Evolutionary conservation across 2,888 invertebrate genomes (phyloP), one percentile per base, ranked within the genome.

Genomic region (Pristionchus mayeri): DNA sequence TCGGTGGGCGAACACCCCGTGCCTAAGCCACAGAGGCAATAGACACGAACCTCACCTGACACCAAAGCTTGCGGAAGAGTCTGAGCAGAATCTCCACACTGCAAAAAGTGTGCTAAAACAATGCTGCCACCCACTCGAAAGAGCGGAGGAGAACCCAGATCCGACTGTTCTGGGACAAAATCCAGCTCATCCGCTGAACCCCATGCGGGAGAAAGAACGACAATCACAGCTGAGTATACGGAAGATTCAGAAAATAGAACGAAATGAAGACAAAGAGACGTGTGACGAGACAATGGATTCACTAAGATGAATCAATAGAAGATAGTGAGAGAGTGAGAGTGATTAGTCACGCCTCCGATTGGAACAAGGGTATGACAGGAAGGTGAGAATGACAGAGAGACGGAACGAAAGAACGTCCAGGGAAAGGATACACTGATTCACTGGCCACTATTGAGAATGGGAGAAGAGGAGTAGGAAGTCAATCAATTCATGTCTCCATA

Each of bases 1-100:
- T 63, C 57, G 57, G 57, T 27, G 21, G 67, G 40, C 71, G 71
- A 71, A 71, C 71, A 44, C 40, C 30, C 27, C 30, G 27, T 21
- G 9, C 30, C 67, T 67, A 67, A 67, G 34, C 67, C 67, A 18
- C 37, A 30, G 30, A 4, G 67, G 67, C 67, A 67, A 67, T 67
- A 67, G 67, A 34, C 37, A 21, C n/a, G n/a, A 67, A 67, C 37
- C 27, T 37, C 67, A 67, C 67, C n/a, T 37, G 40, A 34, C 34
- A 67, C 37, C 37, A 67, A 67, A 67, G 67, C 67, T 67, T 40
- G 37, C 67, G 67, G 67, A 67, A 67, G 67, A 34, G 60, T 30
- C n/a, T n/a, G n/a, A n/a, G 37, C 7, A 7, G n/a, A 67, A 40
- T n/a, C 37, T 21, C 30, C n/a, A n/a, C n/a, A n/a, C n/a, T n/a